These are phyloP conservation scores for Lordiphosa fenestrarum DNA, from an alignment of 2,888 invertebrate genomes.

Conservation along the genomic window DNA sequence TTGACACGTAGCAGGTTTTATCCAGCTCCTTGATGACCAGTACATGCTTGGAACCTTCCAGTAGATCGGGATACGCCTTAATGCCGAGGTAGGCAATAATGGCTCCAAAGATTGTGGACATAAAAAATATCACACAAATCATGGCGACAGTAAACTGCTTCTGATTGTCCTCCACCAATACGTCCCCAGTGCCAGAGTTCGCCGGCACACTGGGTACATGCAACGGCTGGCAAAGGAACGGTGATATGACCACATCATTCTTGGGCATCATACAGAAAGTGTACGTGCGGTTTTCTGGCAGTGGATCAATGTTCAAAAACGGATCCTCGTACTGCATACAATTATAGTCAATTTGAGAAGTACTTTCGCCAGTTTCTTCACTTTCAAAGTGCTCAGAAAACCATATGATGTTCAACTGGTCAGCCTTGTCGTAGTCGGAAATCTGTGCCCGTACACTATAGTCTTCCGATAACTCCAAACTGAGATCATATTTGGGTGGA, in stretches of 20 bases:
- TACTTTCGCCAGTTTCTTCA: neutral
- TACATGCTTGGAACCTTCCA: conserved; percentile 75
- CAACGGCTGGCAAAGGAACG: conserved; percentile 74
- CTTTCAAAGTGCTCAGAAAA: conserved; percentile 57
- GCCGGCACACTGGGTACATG: conserved; percentile 47
- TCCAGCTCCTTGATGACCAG: conserved; percentile 69
- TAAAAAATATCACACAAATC: conserved; percentile 64
- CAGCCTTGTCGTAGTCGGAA: conserved; percentile 24
- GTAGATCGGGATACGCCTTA: conserved; percentile 69
- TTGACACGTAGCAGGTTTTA: conserved; percentile 59
- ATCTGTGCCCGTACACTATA: conserved; percentile 56
- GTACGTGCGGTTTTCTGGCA: conserved; percentile 67
- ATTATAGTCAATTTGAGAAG: conserved; percentile 51
- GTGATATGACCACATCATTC: conserved; percentile 55
- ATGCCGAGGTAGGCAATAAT: conserved; percentile 70
- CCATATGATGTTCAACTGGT: conserved; percentile 71
- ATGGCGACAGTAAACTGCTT: conserved; percentile 72
- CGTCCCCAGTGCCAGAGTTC: conserved; percentile 13
- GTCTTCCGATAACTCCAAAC: conserved; percentile 49
- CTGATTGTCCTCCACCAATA: conserved; percentile 58
- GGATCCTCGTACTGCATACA: conserved; percentile 63
- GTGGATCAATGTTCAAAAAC: conserved; percentile 50
- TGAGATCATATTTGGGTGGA: conserved; percentile 65
- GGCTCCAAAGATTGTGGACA: conserved; percentile 65
- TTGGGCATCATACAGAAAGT: conserved; percentile 72